These are phyloP conservation scores for Dromaius novaehollandiae DNA, from an alignment of 2,113 vertebrate species.

Conservation along the genomic window DNA sequence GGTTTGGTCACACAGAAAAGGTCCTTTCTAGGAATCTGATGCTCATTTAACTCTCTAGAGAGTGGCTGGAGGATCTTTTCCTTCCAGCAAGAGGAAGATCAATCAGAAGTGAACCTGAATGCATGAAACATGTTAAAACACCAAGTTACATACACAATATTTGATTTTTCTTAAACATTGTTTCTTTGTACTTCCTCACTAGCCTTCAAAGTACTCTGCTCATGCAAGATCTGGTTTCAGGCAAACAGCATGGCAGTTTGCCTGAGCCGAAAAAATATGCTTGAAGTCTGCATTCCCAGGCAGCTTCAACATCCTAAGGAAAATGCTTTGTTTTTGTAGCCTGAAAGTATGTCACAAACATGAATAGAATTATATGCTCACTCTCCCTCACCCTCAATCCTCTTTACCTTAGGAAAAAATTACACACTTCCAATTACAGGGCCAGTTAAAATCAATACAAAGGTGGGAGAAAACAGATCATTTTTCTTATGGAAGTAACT, in stretches of 20 bases:
- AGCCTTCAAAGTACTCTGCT: slow-evolving; percentile 34
- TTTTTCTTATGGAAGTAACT: slow-evolving; percentile 80
- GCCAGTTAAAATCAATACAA: slow-evolving; percentile 78
- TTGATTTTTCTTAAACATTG: slow-evolving; percentile 29
- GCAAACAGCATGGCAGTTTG: slow-evolving; percentile 62
- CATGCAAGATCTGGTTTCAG: slow-evolving; percentile 50
- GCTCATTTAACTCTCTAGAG: neutral
- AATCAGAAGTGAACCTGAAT: neutral
- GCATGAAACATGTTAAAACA: neutral
- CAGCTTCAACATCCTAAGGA: slow-evolving; percentile 24
- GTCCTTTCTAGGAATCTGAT: neutral
- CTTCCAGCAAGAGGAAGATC: neutral
- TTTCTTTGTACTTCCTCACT: slow-evolving; percentile 7
- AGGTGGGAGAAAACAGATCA: slow-evolving; percentile 75
- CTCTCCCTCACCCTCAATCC: slow-evolving; percentile 43
- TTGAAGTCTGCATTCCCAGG: slow-evolving; percentile 46
- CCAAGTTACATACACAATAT: neutral
- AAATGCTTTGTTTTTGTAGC: slow-evolving; percentile 50
- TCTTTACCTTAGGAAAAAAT: slow-evolving; percentile 76
- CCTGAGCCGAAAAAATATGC: slow-evolving; percentile 40
- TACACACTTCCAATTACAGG: slow-evolving; percentile 76
- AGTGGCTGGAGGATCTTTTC: neutral
- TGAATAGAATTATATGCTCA: slow-evolving; percentile 30
- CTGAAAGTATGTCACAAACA: slow-evolving; percentile 48
- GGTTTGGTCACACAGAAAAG: neutral